These are phyloP conservation scores for Icerya purchasi DNA, from an alignment of 2,888 invertebrate species.

Conservation along the genomic window DNA sequence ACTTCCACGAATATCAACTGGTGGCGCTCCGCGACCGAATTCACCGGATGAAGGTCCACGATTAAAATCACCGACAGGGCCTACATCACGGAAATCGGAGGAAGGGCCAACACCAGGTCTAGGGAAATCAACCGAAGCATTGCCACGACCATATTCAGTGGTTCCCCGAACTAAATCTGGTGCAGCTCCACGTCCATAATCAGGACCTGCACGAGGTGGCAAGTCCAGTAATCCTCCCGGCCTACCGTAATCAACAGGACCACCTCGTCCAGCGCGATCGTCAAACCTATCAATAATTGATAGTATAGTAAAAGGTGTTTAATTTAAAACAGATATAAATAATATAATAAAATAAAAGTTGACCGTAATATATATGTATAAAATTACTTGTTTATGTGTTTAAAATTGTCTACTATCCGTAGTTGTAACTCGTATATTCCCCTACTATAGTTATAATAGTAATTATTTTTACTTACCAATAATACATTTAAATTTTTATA, in stretches of 20 bases:
- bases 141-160: neutral
- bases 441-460: too few relatives aligned
- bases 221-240: neutral
- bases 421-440: too few relatives aligned
- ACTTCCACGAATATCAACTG: neutral
- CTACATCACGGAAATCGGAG: neutral
- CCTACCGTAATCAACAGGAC: neutral
- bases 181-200: neutral
- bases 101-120: neutral
- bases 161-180: neutral
- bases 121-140: neutral
- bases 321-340: too few relatives aligned
- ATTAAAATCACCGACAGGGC: neutral
- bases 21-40: neutral
- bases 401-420: too few relatives aligned
- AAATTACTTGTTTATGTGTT: too few relatives aligned
- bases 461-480: too few relatives aligned
- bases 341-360: too few relatives aligned
- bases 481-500: too few relatives aligned
- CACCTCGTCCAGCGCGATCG: neutral
- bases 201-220: neutral
- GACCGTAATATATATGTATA: too few relatives aligned
- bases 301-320: too few relatives aligned
- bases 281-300: neutral
- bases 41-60: neutral